Evolutionary conservation across 2,797 vertebrate species (phyloP), one percentile per base, ranked within the genome.

Genomic region (Schizopygopsis malacanthus): DNA sequence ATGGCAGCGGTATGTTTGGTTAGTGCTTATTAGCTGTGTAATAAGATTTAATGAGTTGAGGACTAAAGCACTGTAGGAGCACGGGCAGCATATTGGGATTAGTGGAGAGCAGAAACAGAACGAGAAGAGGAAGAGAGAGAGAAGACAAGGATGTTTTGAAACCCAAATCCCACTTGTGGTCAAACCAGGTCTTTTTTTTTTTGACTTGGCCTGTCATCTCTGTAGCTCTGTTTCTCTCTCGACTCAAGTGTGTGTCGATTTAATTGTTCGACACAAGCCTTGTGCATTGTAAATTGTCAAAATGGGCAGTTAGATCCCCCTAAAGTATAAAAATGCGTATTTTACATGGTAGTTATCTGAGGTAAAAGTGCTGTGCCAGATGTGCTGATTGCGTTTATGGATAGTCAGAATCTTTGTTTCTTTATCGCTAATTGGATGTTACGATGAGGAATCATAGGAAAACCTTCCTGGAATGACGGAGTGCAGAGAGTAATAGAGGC

Each of bases 11-110:
- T 81, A 70, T 90, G 88, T 91, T 91, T 89, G 88, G 85, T 91
- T 91, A 87, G 90, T 81, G 88, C 90, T 92, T 91, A 91, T 92
- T 92, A 91, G 88, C 87, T 72, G 15, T 92, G 89, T 92, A 92
- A 93, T 91, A 87, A 89, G 89, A 91, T 85, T 91, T 93, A 93
- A 93, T 92, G 90, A 93, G 88, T 88, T 79, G 82, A 89, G 83
- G 88, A 88, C 83, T 88, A 88, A 82, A 87, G 79, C 86, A 81
- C 76, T 67, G 79, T 43, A 81, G 88, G 88, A 85, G 79, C 79
- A 87, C 75, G 82, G 84, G 82, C 71, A 87, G 77, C 79, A 82
- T 39, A 28, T 13, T 82, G 71, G 71, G 79, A 82, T 59, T 59
- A 86, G 85, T 78, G 54, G 52, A 71, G 45, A 75, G 65, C 63